Evolutionary conservation across 2,888 invertebrate species (phyloP).

Genomic region (Perizoma affinitatum): DNA sequence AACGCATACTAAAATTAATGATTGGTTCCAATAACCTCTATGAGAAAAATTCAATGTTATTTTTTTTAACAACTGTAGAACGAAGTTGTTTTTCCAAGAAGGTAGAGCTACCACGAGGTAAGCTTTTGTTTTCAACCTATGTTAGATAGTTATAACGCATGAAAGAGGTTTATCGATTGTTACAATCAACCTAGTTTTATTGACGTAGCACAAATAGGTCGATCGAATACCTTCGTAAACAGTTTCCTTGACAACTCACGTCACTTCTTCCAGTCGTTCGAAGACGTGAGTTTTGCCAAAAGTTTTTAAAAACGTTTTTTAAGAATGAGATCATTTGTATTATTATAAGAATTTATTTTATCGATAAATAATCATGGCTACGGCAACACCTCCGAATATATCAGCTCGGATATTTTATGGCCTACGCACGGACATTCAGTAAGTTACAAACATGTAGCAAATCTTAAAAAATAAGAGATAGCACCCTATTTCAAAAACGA

Average conservation of each 20-base stretch:
- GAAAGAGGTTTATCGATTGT: conserved; percentile 12
- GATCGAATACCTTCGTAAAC: conserved; percentile 17
- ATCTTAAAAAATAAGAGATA: no score
- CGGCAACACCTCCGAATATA: conserved; percentile 75
- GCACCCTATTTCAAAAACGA: no score
- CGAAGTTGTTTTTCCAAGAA: background rate
- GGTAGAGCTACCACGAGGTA: background rate
- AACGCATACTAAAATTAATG: no score
- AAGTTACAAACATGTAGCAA: conserved; percentile 46
- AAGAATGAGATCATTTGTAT: conserved; percentile 37
- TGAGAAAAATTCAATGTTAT: no score
- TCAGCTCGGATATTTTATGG: conserved; percentile 86
- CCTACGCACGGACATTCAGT: conserved; percentile 84
- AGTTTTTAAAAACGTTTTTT: conserved; percentile 38
- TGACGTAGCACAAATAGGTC: conserved; percentile 19
- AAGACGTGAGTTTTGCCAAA: conserved; percentile 28
- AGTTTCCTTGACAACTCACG: conserved; percentile 31
- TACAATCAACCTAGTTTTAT: conserved; percentile 18
- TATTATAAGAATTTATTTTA: conserved; percentile 45
- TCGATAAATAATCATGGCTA: conserved; percentile 54
- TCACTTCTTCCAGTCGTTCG: conserved; percentile 19
- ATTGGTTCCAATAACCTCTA: no score
- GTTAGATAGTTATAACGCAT: no score
- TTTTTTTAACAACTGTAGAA: no score
- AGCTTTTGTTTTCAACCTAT: no score